Conservation (phyloP, 2,113 vertebrate genomes). For the Corapipo altera region DNA sequence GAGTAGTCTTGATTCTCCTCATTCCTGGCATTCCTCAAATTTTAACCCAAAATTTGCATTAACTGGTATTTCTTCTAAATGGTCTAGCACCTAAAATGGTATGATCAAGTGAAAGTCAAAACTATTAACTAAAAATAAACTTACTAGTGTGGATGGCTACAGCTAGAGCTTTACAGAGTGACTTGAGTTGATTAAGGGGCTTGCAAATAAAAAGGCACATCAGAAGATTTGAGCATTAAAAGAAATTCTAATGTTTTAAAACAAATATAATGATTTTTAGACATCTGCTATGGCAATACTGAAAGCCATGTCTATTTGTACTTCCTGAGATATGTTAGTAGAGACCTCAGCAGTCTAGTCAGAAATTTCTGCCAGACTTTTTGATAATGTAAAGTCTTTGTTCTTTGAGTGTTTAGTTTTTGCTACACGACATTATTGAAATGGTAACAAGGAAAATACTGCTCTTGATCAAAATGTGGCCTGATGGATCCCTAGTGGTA, state of each 20-base stretch:
- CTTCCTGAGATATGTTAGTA: constrained; percentile 3
- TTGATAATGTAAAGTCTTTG: neutral
- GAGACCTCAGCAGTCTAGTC: constrained; percentile 7
- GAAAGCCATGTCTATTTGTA: neutral
- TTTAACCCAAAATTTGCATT: neutral
- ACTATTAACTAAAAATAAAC: neutral
- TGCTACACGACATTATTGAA: neutral
- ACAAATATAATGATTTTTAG: neutral
- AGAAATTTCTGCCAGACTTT: constrained; percentile 42
- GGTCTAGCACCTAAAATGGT: neutral
- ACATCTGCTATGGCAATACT: constrained; percentile 2
- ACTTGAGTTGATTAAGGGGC: neutral
- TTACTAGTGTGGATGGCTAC: neutral
- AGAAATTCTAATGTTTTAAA: constrained; percentile 34
- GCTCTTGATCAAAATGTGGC: neutral
- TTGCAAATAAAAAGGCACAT: neutral
- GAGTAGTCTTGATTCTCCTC: neutral
- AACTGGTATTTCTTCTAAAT: neutral
- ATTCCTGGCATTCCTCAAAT: neutral
- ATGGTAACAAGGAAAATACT: neutral
- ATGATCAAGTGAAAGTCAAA: neutral
- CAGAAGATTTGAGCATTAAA: neutral
- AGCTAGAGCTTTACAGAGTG: neutral
- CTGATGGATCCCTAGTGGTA: neutral
- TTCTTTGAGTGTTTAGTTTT: neutral